phyloP scores from a whole-genome alignment of 2,113 vertebrate genomes.

The Coryphaenoides rupestris region DNA sequence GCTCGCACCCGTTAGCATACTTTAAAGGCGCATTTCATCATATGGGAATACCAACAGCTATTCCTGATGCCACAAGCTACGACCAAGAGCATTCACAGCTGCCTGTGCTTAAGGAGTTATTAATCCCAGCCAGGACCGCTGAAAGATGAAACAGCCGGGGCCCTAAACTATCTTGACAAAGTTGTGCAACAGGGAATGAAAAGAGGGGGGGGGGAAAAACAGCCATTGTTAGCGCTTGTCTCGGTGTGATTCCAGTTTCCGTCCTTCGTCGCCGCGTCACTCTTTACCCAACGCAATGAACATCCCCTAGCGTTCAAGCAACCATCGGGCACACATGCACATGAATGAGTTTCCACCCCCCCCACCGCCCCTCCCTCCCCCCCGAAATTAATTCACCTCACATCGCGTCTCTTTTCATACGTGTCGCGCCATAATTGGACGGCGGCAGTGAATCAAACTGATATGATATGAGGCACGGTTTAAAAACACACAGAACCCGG shows the following conservation, averaged over 20 bases:
- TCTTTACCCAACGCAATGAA: too few relatives aligned
- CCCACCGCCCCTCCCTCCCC: conserved; percentile 30
- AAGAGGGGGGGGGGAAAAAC: conserved; percentile 19
- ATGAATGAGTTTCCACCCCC: too few relatives aligned
- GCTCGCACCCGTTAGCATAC: conserved; percentile 12
- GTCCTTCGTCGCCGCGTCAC: too few relatives aligned
- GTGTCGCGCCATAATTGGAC: too few relatives aligned
- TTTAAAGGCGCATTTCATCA: conserved; percentile 41
- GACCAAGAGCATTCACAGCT: conserved; percentile 50
- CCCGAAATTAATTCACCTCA: too few relatives aligned
- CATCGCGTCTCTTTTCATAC: too few relatives aligned
- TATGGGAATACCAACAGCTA: conserved; percentile 53
- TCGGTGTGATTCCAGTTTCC: too few relatives aligned
- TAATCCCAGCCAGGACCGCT: conserved; percentile 61
- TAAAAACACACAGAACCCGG: too few relatives aligned
- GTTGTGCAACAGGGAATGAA: conserved; percentile 23
- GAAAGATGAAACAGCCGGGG: conserved; percentile 65
- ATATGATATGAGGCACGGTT: too few relatives aligned
- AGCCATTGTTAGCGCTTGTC: conserved; percentile 44
- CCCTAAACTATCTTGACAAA: conserved; percentile 59
- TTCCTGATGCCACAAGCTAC: conserved; percentile 45
- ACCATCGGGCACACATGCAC: too few relatives aligned
- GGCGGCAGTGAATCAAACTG: too few relatives aligned
- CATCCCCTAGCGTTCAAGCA: too few relatives aligned
- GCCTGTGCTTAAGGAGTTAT: conserved; percentile 56